These are phyloP conservation scores for Typhlichthys subterraneus DNA, from an alignment of 2,797 vertebrate species.

Conservation along the genomic window DNA sequence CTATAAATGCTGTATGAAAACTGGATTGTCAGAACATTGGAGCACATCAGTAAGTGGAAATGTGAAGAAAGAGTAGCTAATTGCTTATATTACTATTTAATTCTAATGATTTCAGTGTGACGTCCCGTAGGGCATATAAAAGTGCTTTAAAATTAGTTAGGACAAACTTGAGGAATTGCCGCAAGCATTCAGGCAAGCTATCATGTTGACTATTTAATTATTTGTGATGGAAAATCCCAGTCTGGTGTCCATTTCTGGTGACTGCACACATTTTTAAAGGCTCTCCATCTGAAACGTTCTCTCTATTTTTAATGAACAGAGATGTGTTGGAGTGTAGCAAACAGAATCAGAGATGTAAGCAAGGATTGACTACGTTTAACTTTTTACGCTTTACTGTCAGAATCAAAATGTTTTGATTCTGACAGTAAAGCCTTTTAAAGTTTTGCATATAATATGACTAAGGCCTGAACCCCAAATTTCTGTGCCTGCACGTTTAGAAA, in stretches of 20 bases:
- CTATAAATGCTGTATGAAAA: too few relatives aligned
- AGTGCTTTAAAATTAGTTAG: neutral
- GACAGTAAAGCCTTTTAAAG: too few relatives aligned
- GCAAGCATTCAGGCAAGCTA: conserved; percentile 1
- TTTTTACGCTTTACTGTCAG: neutral
- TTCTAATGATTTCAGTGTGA: too few relatives aligned
- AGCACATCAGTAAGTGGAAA: too few relatives aligned
- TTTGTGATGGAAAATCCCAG: conserved; percentile 11
- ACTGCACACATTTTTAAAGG: conserved; percentile 1
- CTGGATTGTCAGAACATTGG: too few relatives aligned
- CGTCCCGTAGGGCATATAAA: neutral
- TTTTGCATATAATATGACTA: too few relatives aligned
- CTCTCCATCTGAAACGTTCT: conserved; percentile 17
- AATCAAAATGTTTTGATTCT: too few relatives aligned
- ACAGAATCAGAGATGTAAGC: conserved; percentile 33
- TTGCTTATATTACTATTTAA: too few relatives aligned
- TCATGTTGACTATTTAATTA: conserved; percentile 19
- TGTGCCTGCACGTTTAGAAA: too few relatives aligned
- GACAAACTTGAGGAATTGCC: neutral
- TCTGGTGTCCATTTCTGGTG: neutral
- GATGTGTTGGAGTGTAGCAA: conserved; percentile 24
- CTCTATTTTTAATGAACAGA: conserved; percentile 37
- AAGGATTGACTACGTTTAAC: conserved; percentile 9
- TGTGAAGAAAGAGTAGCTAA: too few relatives aligned
- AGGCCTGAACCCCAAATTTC: too few relatives aligned